Base-by-base conservation (phyloP, 2,113 vertebrate species). In the Ranitomeya imitator region DNA sequence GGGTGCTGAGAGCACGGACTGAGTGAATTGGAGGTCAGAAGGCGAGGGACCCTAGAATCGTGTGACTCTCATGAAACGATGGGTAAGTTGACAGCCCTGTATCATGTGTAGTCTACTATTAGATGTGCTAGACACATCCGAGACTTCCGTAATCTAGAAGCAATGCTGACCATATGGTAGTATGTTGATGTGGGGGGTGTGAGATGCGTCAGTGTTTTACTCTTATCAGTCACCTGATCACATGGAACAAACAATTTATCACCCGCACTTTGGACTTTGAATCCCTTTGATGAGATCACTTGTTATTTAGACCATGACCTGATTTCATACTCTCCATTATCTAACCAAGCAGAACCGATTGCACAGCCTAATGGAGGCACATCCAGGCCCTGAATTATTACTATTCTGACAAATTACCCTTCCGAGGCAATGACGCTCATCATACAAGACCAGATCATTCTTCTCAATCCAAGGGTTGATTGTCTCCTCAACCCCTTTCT, bases 191-290 rank as follows among this genome's bases (percentile, higher is more conserved):
- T 57, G 55, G 1, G 26, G 26, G 26, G 67, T 71, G 23, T 51
- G 54, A 23, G 54, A 45, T 15, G 11, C 5, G 60, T 37, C 60
- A 23, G 9, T 83, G 81, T 67, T 69, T 83, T 83, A 14, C 12
- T 65, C 8, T 83, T 83, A 83, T 83, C 81, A 52, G 45, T 45
- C 81, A 7, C 63, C 12, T 67, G 8, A 83, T 69, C 81, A 23
- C 80, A n/a, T 63, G 52, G 4, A 7, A 45, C 61, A 83, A 83
- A 83, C 63, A 83, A 54, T 83, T 13, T 54, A 54, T n/a, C 45
- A 23, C 45, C 61, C 23, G 61, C 31, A 21, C 37, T 52, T 54
- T 83, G 45, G 61, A 83, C 81, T 54, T 69, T 83, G 63, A 54
- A 16, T 69, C 51, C 37, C 81, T 83, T 54, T 83, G 45, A 67